Evolutionary conservation across 2,888 invertebrate genomes (phyloP).

Genomic region (Craniophora ligustri): DNA sequence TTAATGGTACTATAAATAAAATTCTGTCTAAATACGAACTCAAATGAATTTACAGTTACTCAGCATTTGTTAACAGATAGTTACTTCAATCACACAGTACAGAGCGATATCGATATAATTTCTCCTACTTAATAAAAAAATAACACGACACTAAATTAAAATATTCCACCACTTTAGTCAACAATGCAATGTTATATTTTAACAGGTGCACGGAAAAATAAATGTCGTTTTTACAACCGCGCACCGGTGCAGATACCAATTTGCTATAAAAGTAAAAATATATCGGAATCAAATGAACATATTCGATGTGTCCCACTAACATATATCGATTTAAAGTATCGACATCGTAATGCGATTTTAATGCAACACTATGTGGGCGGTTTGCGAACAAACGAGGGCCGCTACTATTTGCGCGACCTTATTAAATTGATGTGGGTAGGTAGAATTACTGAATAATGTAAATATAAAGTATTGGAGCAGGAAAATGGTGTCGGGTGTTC

Average conservation of each 20-base stretch:
- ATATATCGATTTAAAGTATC: constrained; percentile 64
- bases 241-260: constrained; percentile 47
- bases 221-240: constrained; percentile 45
- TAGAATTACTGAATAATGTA: constrained; percentile 19
- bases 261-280: constrained; percentile 54
- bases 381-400: constrained; percentile 55
- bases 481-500: neutral
- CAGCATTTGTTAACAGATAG: too few species aligned
- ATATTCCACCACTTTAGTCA: constrained; percentile 34
- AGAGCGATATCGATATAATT: constrained; percentile 3
- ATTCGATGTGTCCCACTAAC: constrained; percentile 49
- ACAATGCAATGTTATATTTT: constrained; percentile 41
- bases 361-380: constrained; percentile 65
- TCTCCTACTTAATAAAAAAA: constrained; percentile 14
- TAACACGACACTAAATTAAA: constrained; percentile 27
- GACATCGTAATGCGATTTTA: constrained; percentile 71
- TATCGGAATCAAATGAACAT: constrained; percentile 52
- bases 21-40: too few species aligned
- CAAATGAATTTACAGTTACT: too few species aligned
- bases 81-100: too few species aligned
- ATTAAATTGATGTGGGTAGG: constrained; percentile 38
- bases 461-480: constrained; percentile 15
- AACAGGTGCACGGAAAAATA: constrained; percentile 44
- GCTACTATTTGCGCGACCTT: constrained; percentile 44
- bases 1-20: too few species aligned